Base-by-base conservation (phyloP, 1,140 invertebrate genomes). In the Orius insidiosus region DNA sequence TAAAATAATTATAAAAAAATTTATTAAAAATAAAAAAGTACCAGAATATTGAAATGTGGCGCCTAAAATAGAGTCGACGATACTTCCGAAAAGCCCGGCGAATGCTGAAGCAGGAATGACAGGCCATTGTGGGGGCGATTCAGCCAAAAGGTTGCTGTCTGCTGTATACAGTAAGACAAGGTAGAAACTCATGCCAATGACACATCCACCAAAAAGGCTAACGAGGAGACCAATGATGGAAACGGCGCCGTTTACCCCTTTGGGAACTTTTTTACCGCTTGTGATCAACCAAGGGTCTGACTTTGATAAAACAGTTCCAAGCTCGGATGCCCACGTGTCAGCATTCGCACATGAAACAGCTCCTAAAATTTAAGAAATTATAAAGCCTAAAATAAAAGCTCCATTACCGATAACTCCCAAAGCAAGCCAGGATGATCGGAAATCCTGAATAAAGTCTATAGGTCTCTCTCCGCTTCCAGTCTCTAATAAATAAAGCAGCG, bases 311-410 rank as follows among this genome's bases (percentile, higher is more conserved):
- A 86, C 87, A 30, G 82, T 71, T 30, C 85, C 88, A 32, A 93
- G 60, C 63, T 93, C 89, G 14, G 85, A 89, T 34, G 87, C 83
- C 81, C 85, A 89, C 1, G 88, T 93, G 57, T 94, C 89, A 5
- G 85, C n/a, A n/a, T n/a, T n/a, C n/a, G n/a, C n/a, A n/a, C n/a
- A n/a, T n/a, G n/a, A n/a, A n/a, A n/a, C n/a, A n/a, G n/a, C n/a
- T n/a, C n/a, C n/a, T n/a, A n/a, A n/a, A n/a, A n/a, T n/a, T n/a
- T n/a, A n/a, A n/a, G 11, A 18, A 32, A 31, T 38, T 30, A 31
- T 19, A 40, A 18, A 52, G 3, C 49, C 9, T 46, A 9, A 46
- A 40, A 31, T 14, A 5, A 1, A 9, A 47, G 2, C 14, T 14
- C 9, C 11, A 15, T 35, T 13, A 15, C 19, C 6, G 52, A 88